Conservation (phyloP, 2,113 vertebrate species). For the Bucco capensis region DNA sequence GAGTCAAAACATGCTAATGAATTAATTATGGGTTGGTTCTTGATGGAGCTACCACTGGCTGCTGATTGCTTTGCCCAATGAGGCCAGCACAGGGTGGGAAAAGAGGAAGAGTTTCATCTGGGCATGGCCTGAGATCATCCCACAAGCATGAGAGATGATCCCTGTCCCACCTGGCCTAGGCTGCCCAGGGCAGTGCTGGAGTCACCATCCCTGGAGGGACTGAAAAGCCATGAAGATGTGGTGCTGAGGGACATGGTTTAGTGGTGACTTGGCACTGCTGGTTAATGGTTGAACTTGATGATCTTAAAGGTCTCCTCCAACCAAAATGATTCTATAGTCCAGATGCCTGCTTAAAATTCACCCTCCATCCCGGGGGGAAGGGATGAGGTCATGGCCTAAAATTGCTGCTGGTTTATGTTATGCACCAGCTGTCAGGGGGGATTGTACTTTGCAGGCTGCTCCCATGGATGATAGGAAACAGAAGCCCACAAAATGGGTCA, state of each 20-base stretch:
- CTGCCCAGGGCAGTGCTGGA: no score
- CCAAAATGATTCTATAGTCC: no score
- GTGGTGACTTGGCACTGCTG: no score
- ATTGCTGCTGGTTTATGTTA: neutral
- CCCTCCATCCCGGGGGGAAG: no score
- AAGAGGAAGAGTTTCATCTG: neutral
- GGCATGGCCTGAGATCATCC: neutral
- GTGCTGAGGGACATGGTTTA: no score
- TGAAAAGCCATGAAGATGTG: no score
- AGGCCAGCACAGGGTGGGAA: neutral
- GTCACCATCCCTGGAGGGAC: no score
- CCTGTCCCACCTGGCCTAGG: no score
- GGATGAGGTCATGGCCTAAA: neutral
- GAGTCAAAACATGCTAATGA: neutral
- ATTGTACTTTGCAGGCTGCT: neutral
- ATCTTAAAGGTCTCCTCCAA: no score
- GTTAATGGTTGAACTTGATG: no score
- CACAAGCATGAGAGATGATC: neutral
- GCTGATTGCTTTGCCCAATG: neutral
- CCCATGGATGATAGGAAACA: neutral
- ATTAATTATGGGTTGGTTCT: neutral
- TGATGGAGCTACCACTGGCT: neutral
- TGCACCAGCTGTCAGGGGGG: neutral
- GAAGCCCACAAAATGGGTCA: neutral
- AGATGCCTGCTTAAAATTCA: no score